Evolutionary conservation across 2,113 vertebrate species (phyloP).

Genomic region (Aegotheles bennettii): DNA sequence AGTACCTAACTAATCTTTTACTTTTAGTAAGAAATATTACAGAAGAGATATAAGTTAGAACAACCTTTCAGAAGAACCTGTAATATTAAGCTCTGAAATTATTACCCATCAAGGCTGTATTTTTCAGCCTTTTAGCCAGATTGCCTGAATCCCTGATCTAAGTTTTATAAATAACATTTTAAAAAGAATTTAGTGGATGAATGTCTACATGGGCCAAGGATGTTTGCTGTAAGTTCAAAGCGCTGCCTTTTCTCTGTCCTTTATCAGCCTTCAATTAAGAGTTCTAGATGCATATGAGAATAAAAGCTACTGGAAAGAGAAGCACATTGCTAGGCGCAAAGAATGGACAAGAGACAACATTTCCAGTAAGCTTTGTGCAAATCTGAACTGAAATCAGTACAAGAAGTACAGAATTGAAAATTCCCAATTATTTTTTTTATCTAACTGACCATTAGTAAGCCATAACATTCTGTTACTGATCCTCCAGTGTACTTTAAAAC

Average conservation of each 20-base stretch:
- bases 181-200: not conserved
- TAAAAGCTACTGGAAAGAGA: not conserved
- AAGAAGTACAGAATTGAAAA: not conserved
- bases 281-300: not conserved
- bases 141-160: not conserved
- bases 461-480: not conserved
- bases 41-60: not conserved
- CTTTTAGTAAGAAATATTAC: not conserved
- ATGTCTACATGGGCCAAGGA: accelerated
- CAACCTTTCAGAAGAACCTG: not conserved
- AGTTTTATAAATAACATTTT: not conserved
- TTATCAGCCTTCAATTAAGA: not conserved
- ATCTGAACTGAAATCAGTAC: not conserved
- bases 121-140: not conserved
- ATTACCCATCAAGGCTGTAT: not conserved
- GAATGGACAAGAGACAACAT: not conserved
- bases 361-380: not conserved
- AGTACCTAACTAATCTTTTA: not conserved
- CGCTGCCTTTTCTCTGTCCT: not conserved
- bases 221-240: not conserved
- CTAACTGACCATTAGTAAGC: not conserved
- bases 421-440: not conserved
- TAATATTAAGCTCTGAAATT: not conserved
- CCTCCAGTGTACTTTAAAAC: not conserved
- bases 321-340: not conserved